phyloP scores from a whole-genome alignment of 2,888 invertebrate genomes.

The Agonopterix arenella region DNA sequence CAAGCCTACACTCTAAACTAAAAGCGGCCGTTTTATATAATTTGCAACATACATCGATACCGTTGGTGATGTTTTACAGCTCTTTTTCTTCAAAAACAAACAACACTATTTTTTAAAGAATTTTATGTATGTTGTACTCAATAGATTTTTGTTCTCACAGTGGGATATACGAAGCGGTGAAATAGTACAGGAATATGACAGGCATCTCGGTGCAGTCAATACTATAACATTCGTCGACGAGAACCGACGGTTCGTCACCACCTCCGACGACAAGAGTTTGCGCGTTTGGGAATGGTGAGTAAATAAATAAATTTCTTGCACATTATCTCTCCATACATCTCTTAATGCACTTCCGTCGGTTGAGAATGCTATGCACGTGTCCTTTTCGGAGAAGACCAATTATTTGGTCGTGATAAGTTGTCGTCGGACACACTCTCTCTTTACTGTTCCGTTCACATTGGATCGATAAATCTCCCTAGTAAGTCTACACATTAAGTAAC shows the following conservation, averaged over 20 bases:
- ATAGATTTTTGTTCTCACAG: conserved; percentile 54
- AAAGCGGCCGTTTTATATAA: too few relatives aligned
- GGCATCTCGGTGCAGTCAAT: conserved; percentile 99
- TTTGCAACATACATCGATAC: too few relatives aligned
- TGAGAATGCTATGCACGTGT: too few relatives aligned
- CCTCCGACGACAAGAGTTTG: conserved; percentile 99
- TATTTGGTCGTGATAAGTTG: too few relatives aligned
- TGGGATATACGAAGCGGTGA: conserved; percentile 98
- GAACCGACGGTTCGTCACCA: conserved; percentile 97
- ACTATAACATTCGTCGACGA: conserved; percentile 99
- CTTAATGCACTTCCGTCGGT: too few relatives aligned
- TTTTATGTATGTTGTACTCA: background rate
- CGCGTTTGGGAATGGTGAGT: conserved; percentile 98
- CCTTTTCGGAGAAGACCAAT: too few relatives aligned
- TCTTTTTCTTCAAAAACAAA: background rate
- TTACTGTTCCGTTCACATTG: too few relatives aligned
- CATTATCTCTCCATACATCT: background rate
- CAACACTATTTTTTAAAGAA: background rate
- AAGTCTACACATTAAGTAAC: too few relatives aligned
- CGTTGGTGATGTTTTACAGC: too few relatives aligned
- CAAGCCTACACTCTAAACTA: too few relatives aligned
- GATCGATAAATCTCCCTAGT: too few relatives aligned
- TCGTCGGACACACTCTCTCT: too few relatives aligned
- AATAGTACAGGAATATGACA: conserved; percentile 98
- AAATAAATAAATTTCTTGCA: background rate